Evolutionary conservation across 2,888 invertebrate species (phyloP).

Genomic region (Metallyticus violacea): DNA sequence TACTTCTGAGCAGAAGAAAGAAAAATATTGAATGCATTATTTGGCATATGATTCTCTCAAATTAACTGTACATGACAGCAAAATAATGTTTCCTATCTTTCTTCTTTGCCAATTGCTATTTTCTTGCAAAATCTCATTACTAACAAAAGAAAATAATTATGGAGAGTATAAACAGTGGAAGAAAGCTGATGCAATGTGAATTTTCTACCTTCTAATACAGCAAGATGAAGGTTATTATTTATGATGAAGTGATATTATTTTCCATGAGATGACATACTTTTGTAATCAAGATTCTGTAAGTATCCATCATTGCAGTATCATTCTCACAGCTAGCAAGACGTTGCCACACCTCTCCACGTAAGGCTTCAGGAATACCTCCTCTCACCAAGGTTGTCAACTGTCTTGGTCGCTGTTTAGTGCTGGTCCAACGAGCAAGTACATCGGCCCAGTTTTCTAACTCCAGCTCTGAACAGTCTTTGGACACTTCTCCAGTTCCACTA

Average conservation of each 20-base stretch:
- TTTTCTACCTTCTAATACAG: not conserved
- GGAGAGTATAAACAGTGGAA: no score
- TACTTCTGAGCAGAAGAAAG: no score
- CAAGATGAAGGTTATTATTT: no score
- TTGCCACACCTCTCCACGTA: constrained; percentile 98
- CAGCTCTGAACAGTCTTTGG: constrained; percentile 92
- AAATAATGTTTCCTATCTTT: no score
- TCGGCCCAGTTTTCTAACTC: constrained; percentile 93
- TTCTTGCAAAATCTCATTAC: no score
- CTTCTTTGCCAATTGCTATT: no score
- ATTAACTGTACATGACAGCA: no score
- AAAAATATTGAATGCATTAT: no score
- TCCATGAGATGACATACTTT: constrained; percentile 76
- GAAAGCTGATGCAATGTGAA: not conserved
- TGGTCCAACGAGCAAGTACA: constrained; percentile 69
- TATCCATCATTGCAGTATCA: constrained; percentile 82
- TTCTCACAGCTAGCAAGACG: constrained; percentile 85
- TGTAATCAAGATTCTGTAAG: constrained; percentile 86
- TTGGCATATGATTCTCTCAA: no score
- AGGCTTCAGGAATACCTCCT: constrained; percentile 90
- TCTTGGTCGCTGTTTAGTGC: constrained; percentile 70
- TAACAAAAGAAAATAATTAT: no score
- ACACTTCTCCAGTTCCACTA: constrained; percentile 97
- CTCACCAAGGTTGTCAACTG: constrained; percentile 76
- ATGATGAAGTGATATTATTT: no score